Evolutionary conservation across 2,797 vertebrate genomes (phyloP).

Genomic region (Pterois miles): DNA sequence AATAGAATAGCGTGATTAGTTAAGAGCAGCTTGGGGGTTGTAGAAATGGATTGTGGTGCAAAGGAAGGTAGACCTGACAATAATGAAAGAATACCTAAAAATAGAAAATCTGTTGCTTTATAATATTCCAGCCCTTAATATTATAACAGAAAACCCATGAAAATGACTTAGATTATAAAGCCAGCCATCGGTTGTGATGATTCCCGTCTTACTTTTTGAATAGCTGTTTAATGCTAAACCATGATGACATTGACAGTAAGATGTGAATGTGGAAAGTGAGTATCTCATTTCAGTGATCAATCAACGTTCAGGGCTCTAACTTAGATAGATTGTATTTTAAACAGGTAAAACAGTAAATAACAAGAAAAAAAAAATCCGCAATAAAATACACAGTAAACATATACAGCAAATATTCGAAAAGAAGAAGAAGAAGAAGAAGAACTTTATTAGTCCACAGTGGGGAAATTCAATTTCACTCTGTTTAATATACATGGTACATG

Average conservation of each 20-base stretch:
- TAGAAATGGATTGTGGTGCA: slow-evolving; percentile 9
- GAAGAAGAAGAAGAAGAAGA: too few relatives aligned
- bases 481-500: too few relatives aligned
- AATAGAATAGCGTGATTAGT: slow-evolving; percentile 36
- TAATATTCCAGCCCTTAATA: neutral
- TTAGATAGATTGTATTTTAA: too few relatives aligned
- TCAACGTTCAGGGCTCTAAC: neutral
- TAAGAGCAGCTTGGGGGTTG: slow-evolving; percentile 8
- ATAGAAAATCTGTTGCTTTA: neutral
- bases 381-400: too few relatives aligned
- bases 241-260: neutral
- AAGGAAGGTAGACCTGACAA: neutral
- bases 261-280: neutral
- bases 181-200: neutral
- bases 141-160: neutral
- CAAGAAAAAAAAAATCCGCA: too few relatives aligned
- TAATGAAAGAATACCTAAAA: slow-evolving; percentile 5
- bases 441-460: too few relatives aligned
- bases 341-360: too few relatives aligned
- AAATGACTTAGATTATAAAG: neutral
- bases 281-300: neutral
- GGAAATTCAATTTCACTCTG: too few relatives aligned
- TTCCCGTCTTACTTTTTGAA: neutral
- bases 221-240: neutral
- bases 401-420: too few relatives aligned